Base-by-base conservation (phyloP, 2,113 vertebrate species). In the Thryonomys swinderianus region DNA sequence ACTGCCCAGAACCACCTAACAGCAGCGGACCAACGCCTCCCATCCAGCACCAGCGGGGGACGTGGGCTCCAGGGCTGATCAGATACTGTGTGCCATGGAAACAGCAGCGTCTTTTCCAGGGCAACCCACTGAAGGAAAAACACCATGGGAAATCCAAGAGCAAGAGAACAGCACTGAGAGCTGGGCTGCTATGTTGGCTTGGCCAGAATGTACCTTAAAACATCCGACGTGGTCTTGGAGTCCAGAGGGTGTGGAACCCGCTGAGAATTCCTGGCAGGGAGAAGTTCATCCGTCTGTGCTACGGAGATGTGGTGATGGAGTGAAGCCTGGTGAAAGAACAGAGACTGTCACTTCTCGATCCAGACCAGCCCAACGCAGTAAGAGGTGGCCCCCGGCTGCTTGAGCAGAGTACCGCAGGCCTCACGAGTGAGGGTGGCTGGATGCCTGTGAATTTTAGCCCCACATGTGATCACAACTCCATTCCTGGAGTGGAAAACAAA, bases 141-240 rank as follows among this genome's bases (percentile, higher is more conserved):
- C 32, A 30, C 53, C 18, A 8, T 30, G 51, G 69, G 30, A 30
- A 62, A 37, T 37, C 32, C 32, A 62, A 83, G 27, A 67, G n/a
- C 40, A 74, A 78, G 83, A 37, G 45, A 64, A 18, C 4, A 4
- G 18, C 7, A 40, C 20, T 66, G 40, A 57, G 45, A 27, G 32
- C 27, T 18, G 57, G 11, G 40, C 18, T 10, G 55, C 69, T 25
- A 7, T 2, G 7, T 0, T 18, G 55, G 8, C 73, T 48, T 5
- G 16, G 55, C 34, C 10, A 27, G 66, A 48, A 84, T 5, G 98
- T 98, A 99, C 99, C 99, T 99, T 98, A 99, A 98, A 98, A 99
- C 99, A 96, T 99, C 99, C 87, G 99, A 99, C 87, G 99, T 99
- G 97, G 99, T 99, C 98, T 99, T 99, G 92, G 99, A 99, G 98